Evolutionary conservation across 2,888 invertebrate genomes (phyloP).

Genomic region (Thymelicus lineola): DNA sequence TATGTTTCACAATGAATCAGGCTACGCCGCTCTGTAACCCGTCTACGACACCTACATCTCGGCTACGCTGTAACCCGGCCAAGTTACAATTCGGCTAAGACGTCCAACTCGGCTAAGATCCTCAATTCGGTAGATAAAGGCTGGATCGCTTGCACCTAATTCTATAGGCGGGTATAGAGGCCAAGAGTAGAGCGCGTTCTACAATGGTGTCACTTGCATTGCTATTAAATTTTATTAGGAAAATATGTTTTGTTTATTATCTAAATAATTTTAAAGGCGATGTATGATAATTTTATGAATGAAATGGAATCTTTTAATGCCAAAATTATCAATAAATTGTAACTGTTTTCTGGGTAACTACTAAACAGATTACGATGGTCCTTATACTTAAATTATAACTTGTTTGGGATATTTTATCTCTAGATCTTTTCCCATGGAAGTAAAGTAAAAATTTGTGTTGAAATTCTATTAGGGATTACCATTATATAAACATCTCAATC

Average conservation of each 20-base stretch:
- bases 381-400: no score
- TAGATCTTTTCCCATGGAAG: no score
- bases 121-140: conserved; percentile 50
- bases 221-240: conserved; percentile 1
- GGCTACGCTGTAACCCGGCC: neutral
- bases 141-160: conserved; percentile 59
- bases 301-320: no score
- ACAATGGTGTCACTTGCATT: conserved; percentile 39
- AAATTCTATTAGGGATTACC: no score
- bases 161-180: conserved; percentile 60
- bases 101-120: conserved; percentile 6
- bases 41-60: neutral
- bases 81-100: conserved; percentile 4
- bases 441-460: no score
- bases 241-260: neutral
- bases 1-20: neutral
- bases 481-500: no score
- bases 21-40: neutral
- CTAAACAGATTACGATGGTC: no score
- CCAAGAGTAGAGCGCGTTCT: conserved; percentile 51
- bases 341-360: no score
- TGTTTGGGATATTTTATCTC: no score
- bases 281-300: no score
- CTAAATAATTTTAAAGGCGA: neutral
- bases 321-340: no score